Evolutionary conservation across 2,113 vertebrate genomes (phyloP).

Genomic region (Seriola rivoliana): DNA sequence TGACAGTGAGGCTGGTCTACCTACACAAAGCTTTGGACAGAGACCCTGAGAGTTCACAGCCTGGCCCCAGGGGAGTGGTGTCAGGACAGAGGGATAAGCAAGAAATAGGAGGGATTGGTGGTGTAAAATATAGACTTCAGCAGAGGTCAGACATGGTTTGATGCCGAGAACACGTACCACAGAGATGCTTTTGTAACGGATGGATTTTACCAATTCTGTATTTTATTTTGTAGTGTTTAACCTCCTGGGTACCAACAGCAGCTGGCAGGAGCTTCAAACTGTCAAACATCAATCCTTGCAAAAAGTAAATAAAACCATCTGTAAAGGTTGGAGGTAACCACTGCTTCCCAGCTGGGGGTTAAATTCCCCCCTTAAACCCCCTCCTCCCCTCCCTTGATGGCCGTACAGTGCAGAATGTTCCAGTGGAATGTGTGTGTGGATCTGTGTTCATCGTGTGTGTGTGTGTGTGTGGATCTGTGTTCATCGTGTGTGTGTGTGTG

Average conservation of each 20-base stretch:
- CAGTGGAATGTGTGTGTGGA: slow-evolving; percentile 45
- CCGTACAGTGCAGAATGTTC: slow-evolving; percentile 33
- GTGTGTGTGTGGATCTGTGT: slow-evolving; percentile 40
- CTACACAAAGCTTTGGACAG: slow-evolving; percentile 41
- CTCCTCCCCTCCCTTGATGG: slow-evolving; percentile 45
- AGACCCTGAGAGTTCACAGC: slow-evolving; percentile 6
- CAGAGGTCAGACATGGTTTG: slow-evolving; percentile 25
- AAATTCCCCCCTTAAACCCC: slow-evolving; percentile 51
- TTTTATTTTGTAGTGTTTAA: slow-evolving; percentile 58
- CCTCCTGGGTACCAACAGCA: slow-evolving; percentile 32
- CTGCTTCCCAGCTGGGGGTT: slow-evolving; percentile 50
- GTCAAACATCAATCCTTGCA: slow-evolving; percentile 59
- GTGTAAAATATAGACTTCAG: slow-evolving; percentile 53
- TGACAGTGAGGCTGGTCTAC: slow-evolving; percentile 22
- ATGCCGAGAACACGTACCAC: slow-evolving; percentile 4
- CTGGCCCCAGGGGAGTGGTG: slow-evolving; percentile 10
- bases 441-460: not conserved
- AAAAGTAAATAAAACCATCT: slow-evolving; percentile 74
- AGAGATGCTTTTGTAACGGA: slow-evolving; percentile 27
- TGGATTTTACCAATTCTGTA: slow-evolving; percentile 36
- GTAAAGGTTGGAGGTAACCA: slow-evolving; percentile 56
- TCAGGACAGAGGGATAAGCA: slow-evolving; percentile 15
- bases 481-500: slow-evolving; percentile 32
- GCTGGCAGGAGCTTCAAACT: slow-evolving; percentile 45
- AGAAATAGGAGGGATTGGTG: slow-evolving; percentile 16